phyloP scores from a whole-genome alignment of 2,797 vertebrate species.

The Pipistrellus nathusii region DNA sequence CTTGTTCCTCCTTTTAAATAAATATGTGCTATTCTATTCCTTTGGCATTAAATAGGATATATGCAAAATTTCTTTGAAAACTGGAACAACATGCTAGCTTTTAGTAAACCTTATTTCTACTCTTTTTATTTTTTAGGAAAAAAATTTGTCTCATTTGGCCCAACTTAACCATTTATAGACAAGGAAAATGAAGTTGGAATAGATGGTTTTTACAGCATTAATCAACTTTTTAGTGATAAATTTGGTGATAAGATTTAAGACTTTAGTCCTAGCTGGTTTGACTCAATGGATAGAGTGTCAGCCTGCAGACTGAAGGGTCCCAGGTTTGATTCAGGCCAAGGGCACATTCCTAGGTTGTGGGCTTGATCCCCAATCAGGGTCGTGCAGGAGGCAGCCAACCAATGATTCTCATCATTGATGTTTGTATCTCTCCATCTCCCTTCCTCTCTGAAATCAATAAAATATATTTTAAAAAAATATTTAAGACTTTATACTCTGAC shows the following conservation, averaged over 20 bases:
- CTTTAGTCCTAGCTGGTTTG: no score
- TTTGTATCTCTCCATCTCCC: no score
- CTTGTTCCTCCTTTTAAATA: neutral
- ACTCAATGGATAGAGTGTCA: no score
- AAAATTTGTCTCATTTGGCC: neutral
- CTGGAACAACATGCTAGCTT: neutral
- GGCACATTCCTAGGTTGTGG: no score
- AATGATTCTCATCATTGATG: no score
- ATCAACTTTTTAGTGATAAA: neutral
- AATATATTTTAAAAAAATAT: neutral
- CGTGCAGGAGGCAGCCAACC: no score
- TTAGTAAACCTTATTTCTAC: constrained; percentile 1
- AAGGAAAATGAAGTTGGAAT: neutral
- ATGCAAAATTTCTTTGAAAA: constrained; percentile 31
- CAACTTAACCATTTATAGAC: neutral
- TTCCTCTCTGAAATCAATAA: no score
- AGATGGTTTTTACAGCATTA: neutral
- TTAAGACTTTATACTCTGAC: neutral
- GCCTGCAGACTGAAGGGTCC: no score
- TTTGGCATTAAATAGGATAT: neutral
- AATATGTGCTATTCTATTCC: neutral
- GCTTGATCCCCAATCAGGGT: no score
- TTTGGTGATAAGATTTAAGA: neutral
- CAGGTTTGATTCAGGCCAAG: no score
- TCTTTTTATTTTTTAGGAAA: constrained; percentile 43